Percentiles rank a stretch among this genome's conserved stretches.
Conservation (phyloP, 2,888 invertebrate species). For the Pseudococcus jackbeardsleyi region DNA sequence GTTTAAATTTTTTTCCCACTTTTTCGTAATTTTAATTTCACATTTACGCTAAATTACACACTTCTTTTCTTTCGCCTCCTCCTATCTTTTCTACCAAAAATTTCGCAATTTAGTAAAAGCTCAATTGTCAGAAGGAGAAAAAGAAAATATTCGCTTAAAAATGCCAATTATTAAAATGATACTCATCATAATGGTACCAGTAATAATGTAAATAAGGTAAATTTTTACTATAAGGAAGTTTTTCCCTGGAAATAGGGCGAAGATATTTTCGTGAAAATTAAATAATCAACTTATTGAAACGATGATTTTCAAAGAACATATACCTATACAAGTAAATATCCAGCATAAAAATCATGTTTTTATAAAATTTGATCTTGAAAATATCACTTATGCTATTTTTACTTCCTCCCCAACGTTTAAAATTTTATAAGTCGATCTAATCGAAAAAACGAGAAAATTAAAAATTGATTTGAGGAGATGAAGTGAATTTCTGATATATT, state of each 20-base stretch:
- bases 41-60: background rate
- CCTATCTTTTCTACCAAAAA: background rate
- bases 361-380: background rate
- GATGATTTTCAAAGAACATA: background rate
- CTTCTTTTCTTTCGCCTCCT: background rate
- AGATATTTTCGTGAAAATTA: background rate
- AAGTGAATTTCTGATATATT: too few relatives aligned
- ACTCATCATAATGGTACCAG: background rate
- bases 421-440: too few relatives aligned
- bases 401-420: too few relatives aligned
- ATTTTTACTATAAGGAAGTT: background rate
- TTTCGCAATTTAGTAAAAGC: background rate
- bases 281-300: background rate
- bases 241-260: background rate
- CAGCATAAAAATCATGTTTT: background rate
- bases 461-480: too few relatives aligned
- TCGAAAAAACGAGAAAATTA: too few relatives aligned
- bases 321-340: too few relatives aligned
- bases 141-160: background rate
- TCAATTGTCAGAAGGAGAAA: constrained; percentile 2
- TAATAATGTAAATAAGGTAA: background rate
- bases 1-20: background rate
- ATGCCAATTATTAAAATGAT: background rate
- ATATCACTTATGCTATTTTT: background rate
- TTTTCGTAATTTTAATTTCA: background rate